Percentiles rank a stretch among this genome's conserved stretches.
Evolutionary conservation across 2,797 vertebrate genomes (phyloP).

Genomic region (Euthynnus affinis): DNA sequence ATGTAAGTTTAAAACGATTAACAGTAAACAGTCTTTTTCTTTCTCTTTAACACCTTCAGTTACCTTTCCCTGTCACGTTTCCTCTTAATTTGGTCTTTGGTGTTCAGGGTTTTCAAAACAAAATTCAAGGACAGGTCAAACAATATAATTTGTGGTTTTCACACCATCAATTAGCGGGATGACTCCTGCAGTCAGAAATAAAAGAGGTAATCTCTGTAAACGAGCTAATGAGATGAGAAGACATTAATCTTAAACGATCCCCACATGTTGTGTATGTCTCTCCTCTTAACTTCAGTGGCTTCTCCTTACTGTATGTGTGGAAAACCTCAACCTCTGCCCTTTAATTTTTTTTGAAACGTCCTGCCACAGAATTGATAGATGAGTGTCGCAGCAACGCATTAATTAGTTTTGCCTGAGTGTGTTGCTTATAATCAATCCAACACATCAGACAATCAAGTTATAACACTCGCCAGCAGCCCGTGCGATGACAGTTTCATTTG

Average conservation of each 20-base stretch:
- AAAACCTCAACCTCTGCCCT: slow-evolving; percentile 24
- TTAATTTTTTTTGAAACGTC: slow-evolving; percentile 14
- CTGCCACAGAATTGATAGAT: slow-evolving; percentile 11
- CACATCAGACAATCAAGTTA: slow-evolving; percentile 5
- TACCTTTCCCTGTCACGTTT: slow-evolving; percentile 5
- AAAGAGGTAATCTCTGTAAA: not conserved
- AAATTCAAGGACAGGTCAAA: not conserved
- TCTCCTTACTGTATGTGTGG: not conserved
- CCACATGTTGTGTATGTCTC: not conserved
- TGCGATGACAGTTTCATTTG: slow-evolving; percentile 20
- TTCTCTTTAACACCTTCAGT: not conserved
- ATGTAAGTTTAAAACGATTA: not conserved
- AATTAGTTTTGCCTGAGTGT: slow-evolving; percentile 22
- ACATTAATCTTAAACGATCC: not conserved
- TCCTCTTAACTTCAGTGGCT: not conserved
- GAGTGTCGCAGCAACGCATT: not conserved
- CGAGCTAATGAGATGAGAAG: not conserved
- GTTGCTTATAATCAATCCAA: slow-evolving; percentile 26
- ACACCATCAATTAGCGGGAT: not conserved
- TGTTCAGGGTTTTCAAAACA: not conserved
- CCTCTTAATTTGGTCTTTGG: not conserved
- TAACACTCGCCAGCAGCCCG: slow-evolving; percentile 24
- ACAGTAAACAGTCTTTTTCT: not conserved
- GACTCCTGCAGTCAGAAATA: not conserved
- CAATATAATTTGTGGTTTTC: slow-evolving; percentile 7